These are phyloP conservation scores for Holacanthus passer DNA, from an alignment of 2,113 vertebrate genomes.

Conservation along the genomic window DNA sequence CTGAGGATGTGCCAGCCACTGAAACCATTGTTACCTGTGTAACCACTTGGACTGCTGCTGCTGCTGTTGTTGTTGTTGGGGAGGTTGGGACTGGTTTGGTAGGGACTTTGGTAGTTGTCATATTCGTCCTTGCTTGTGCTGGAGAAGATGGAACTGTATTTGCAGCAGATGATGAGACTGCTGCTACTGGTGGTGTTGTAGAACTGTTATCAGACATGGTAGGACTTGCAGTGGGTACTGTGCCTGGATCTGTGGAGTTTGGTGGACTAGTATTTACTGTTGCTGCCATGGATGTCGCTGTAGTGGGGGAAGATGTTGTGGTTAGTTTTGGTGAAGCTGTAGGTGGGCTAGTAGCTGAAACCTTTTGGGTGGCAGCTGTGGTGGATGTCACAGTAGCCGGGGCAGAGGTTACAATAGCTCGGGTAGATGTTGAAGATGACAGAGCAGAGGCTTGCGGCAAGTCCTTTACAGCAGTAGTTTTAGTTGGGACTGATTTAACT, in stretches of 20 bases:
- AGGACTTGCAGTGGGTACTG: constrained; percentile 39
- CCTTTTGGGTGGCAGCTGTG: neutral
- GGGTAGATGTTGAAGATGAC: neutral
- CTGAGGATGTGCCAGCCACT: neutral
- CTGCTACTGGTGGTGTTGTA: constrained; percentile 15
- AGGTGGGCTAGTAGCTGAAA: neutral
- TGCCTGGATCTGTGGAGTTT: constrained; percentile 3
- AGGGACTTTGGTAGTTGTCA: neutral
- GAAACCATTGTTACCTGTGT: neutral
- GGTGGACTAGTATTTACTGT: neutral
- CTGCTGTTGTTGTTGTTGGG: neutral
- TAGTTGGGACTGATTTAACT: constrained; percentile 22
- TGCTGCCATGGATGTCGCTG: constrained; percentile 27
- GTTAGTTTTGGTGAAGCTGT: neutral
- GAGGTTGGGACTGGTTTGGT: neutral
- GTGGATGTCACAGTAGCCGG: neutral
- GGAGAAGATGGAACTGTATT: constrained; percentile 2
- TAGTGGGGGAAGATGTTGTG: neutral
- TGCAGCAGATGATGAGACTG: constrained; percentile 6
- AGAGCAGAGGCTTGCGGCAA: neutral
- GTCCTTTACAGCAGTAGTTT: constrained; percentile 18
- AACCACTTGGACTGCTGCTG: no score
- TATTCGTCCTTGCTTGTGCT: neutral
- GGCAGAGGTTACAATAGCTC: neutral
- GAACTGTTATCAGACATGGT: constrained; percentile 41